These are phyloP conservation scores for Hyla sarda DNA, from an alignment of 2,113 vertebrate genomes.

Conservation along the genomic window DNA sequence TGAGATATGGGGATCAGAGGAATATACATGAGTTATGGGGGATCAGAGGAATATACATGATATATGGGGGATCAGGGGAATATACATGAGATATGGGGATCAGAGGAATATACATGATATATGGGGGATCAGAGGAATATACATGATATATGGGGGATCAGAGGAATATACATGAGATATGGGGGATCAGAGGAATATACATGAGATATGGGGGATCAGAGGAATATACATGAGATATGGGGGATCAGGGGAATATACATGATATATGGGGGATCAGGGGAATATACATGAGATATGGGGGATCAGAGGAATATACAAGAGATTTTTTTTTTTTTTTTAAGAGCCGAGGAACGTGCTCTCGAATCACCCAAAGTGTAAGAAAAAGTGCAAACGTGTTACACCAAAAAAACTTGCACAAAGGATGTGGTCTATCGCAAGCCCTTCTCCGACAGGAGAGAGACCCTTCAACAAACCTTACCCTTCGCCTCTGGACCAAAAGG, in stretches of 20 bases:
- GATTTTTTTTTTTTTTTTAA: no score
- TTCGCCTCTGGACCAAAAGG: no score
- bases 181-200: not conserved
- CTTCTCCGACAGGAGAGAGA: no score
- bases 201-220: not conserved
- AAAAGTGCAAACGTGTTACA: no score
- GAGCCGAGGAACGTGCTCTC: no score
- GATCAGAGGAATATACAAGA: not conserved
- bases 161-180: not conserved
- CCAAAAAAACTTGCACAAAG: no score
- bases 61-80: not conserved
- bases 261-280: not conserved
- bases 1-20: not conserved
- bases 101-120: not conserved
- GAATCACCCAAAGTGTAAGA: no score
- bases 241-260: not conserved
- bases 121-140: not conserved
- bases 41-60: not conserved
- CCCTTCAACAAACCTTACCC: no score
- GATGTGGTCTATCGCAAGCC: no score
- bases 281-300: not conserved
- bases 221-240: not conserved
- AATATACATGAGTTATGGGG: not conserved
- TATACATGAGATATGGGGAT: not conserved
- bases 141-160: not conserved